Conservation (phyloP, 2,888 invertebrate genomes). For the Ochropleura plecta region DNA sequence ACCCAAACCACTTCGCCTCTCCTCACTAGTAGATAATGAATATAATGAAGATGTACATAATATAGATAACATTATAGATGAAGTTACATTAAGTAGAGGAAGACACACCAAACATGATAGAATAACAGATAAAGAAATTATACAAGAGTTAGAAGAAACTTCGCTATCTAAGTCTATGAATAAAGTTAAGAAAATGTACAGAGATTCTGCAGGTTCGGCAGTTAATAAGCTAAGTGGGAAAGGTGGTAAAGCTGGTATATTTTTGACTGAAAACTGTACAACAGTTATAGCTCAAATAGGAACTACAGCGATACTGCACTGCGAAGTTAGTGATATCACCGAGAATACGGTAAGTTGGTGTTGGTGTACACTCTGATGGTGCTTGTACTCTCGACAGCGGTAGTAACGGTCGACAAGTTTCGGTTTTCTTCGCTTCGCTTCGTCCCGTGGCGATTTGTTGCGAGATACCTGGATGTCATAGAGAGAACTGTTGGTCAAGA, state of each 20-base stretch:
- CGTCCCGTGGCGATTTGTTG: neutral
- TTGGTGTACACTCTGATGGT: neutral
- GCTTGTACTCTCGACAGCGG: neutral
- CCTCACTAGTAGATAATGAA: constrained; percentile 78
- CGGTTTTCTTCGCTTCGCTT: neutral
- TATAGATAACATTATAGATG: constrained; percentile 82
- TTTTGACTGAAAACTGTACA: constrained; percentile 92
- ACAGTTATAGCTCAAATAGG: constrained; percentile 92
- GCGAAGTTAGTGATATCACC: constrained; percentile 92
- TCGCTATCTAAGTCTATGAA: constrained; percentile 80
- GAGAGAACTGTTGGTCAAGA: neutral
- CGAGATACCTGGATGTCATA: neutral
- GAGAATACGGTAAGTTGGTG: constrained; percentile 91
- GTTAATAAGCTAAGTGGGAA: constrained; percentile 87
- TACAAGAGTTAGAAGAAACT: constrained; percentile 79
- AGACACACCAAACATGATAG: constrained; percentile 78
- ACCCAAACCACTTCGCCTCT: constrained; percentile 84
- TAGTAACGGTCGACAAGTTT: neutral
- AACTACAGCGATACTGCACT: constrained; percentile 91
- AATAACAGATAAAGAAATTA: constrained; percentile 79
- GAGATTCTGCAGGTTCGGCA: constrained; percentile 84
- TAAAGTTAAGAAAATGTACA: constrained; percentile 89
- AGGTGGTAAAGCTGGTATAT: constrained; percentile 84
- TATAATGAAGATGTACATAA: constrained; percentile 82
- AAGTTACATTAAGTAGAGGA: constrained; percentile 73